Percentiles rank a stretch among this genome's conserved stretches.
phyloP scores from a whole-genome alignment of 2,113 vertebrate genomes.

The Onychostruthus taczanowskii region DNA sequence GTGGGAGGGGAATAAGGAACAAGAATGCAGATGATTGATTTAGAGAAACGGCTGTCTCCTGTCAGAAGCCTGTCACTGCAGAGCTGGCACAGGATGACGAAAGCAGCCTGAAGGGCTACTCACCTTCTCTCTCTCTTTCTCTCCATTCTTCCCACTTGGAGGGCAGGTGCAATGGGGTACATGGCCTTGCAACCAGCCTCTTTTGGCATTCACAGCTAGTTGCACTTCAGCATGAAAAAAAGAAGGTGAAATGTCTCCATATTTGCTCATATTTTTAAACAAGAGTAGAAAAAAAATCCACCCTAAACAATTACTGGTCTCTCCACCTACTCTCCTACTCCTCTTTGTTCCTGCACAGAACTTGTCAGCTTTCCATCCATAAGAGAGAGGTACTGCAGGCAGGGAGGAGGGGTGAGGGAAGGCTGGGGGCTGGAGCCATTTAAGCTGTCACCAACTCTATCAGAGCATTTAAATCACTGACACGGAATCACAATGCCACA shows the following conservation, averaged over 20 bases:
- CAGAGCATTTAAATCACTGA: slow-evolving; percentile 75
- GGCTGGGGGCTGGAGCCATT: slow-evolving; percentile 72
- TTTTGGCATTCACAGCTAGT: slow-evolving; percentile 20
- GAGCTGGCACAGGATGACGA: background rate
- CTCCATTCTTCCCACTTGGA: background rate
- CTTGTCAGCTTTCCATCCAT: slow-evolving; percentile 59
- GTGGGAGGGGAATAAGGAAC: background rate
- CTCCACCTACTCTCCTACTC: slow-evolving; percentile 45
- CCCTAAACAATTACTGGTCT: slow-evolving; percentile 56
- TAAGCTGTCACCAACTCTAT: slow-evolving; percentile 75
- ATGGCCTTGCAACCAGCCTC: background rate
- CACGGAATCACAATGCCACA: slow-evolving; percentile 67
- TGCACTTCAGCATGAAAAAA: slow-evolving; percentile 6
- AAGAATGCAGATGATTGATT: background rate
- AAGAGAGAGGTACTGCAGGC: slow-evolving; percentile 43
- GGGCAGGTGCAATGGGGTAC: background rate
- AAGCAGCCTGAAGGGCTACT: background rate
- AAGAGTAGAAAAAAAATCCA: slow-evolving; percentile 35
- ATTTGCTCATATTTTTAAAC: slow-evolving; percentile 48
- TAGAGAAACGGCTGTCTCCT: slow-evolving; percentile 2
- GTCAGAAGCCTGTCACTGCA: slow-evolving; percentile 23
- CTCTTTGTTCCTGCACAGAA: slow-evolving; percentile 56
- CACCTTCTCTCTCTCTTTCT: background rate
- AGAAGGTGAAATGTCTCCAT: background rate
- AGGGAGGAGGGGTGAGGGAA: slow-evolving; percentile 41